Percentiles rank a stretch among this genome's conserved stretches.
phyloP scores from a whole-genome alignment of 2,113 vertebrate genomes.

The Chaetura pelagica region DNA sequence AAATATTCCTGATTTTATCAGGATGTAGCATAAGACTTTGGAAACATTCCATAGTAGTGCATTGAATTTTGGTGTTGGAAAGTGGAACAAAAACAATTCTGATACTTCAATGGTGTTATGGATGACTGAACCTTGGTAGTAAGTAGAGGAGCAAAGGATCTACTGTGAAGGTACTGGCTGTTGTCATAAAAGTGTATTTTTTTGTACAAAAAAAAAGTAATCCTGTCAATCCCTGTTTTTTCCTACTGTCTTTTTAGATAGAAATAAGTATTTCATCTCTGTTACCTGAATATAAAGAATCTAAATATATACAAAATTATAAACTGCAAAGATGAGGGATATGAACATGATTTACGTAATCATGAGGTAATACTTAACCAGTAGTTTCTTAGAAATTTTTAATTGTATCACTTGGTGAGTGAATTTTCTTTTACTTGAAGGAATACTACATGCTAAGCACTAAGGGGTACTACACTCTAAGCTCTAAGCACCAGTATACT shows the following conservation, averaged over 20 bases:
- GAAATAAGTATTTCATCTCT: conserved; percentile 39
- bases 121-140: conserved; percentile 29
- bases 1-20: conserved; percentile 11
- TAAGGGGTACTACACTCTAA: not conserved
- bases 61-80: conserved; percentile 3
- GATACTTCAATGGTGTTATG: conserved; percentile 14
- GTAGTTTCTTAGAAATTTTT: conserved; percentile 69
- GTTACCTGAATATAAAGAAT: conserved; percentile 46
- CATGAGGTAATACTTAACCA: conserved; percentile 68
- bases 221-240: conserved; percentile 47
- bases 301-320: not conserved
- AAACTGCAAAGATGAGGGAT: conserved; percentile 29
- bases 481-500: not conserved
- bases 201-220: conserved; percentile 54
- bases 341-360: conserved; percentile 63
- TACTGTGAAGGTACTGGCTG: conserved; percentile 35
- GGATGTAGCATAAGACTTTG: not conserved
- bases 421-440: conserved; percentile 60
- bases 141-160: conserved; percentile 37
- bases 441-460: conserved; percentile 19
- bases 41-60: conserved; percentile 40
- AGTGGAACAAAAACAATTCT: not conserved
- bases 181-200: conserved; percentile 65
- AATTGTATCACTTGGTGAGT: conserved; percentile 65
- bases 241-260: conserved; percentile 58